These are phyloP conservation scores for Suricata suricatta DNA, from an alignment of 2,113 vertebrate species.

Conservation along the genomic window DNA sequence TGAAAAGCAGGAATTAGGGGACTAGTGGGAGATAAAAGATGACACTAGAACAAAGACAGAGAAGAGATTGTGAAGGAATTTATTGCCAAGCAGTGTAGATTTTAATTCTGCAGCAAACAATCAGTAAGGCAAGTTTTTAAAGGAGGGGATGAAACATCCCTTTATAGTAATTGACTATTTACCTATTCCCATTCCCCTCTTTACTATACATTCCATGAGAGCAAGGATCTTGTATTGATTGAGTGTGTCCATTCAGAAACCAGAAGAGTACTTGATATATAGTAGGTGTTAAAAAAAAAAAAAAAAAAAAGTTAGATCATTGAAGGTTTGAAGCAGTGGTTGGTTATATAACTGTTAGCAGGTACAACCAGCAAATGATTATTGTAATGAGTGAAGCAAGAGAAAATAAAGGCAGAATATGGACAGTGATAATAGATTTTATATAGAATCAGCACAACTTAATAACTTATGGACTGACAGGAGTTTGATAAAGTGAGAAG, in stretches of 20 bases:
- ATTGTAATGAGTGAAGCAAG: background rate
- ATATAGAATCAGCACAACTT: background rate
- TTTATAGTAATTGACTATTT: background rate
- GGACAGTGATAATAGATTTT: background rate
- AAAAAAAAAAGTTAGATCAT: background rate
- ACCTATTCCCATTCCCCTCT: background rate
- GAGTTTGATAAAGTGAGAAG: background rate
- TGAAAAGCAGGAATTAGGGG: background rate
- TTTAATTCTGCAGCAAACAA: background rate
- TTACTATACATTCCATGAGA: background rate
- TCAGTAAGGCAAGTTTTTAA: background rate
- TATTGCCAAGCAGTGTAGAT: background rate
- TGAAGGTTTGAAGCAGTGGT: background rate
- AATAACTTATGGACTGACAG: background rate
- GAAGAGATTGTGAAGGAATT: background rate
- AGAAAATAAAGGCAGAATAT: background rate
- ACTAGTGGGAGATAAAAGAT: background rate
- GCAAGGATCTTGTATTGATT: background rate
- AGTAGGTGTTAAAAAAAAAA: background rate
- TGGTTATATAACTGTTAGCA: background rate
- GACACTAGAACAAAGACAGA: background rate
- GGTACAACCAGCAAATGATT: background rate
- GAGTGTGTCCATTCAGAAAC: background rate
- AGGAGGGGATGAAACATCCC: background rate
- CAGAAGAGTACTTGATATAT: background rate